phyloP scores from a whole-genome alignment of 2,888 invertebrate species.

The Nephrocerus scutellatus region DNA sequence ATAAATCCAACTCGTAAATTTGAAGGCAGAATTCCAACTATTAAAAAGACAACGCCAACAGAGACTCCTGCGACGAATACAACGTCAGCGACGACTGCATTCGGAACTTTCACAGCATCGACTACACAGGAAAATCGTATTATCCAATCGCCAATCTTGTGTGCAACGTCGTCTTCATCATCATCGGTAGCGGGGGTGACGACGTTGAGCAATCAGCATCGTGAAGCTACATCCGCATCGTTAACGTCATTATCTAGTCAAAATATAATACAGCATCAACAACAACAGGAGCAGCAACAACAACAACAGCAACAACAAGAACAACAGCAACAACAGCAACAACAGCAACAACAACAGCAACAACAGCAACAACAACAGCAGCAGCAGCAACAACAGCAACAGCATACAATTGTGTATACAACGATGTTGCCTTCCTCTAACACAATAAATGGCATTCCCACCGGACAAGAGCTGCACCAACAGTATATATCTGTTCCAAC shows the following conservation, averaged over 20 bases:
- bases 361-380: conserved; percentile 13
- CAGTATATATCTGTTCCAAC: conserved; percentile 23
- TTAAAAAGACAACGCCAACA: too few species aligned
- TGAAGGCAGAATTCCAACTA: conserved; percentile 46
- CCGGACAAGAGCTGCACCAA: conserved; percentile 33
- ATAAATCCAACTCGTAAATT: conserved; percentile 44
- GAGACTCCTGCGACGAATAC: too few species aligned
- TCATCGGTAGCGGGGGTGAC: too few species aligned
- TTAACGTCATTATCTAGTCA: too few species aligned
- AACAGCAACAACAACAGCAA: conserved; percentile 15
- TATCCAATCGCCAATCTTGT: conserved; percentile 10
- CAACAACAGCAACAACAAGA: too few species aligned
- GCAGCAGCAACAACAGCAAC: conserved; percentile 23
- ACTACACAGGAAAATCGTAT: conserved; percentile 14
- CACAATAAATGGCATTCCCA: conserved; percentile 39
- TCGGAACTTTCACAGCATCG: conserved; percentile 7
- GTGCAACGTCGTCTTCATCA: conserved; percentile 10
- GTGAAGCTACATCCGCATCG: too few species aligned
- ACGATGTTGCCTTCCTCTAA: conserved; percentile 40
- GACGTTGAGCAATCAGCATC: too few species aligned
- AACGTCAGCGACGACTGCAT: conserved; percentile 18
- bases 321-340: conserved; percentile 14
- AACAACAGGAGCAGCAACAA: conserved; percentile 10
- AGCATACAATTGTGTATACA: conserved; percentile 27
- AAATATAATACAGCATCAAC: conserved; percentile 3